Base-by-base conservation (phyloP, 2,113 vertebrate genomes). In the Edolisoma coerulescens region DNA sequence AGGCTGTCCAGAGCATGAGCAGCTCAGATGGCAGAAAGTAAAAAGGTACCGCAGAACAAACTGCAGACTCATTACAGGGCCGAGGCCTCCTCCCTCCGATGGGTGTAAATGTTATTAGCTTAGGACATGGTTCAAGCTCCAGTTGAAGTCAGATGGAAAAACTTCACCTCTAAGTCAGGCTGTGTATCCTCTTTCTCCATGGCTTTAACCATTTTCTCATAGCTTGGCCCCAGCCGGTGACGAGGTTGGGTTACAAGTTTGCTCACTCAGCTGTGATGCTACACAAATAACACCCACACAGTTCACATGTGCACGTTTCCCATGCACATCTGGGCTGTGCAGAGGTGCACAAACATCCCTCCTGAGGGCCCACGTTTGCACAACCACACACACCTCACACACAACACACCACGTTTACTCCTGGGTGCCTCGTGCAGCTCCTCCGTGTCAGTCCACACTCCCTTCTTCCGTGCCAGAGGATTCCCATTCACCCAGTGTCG, bases 161-260 rank as follows among this genome's bases (percentile, higher is more conserved):
- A 73, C 61, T 84, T 78, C 49, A 92, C 89, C 85, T 90, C 91
- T 39, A 50, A 89, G 64, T 69, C 11, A 0, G 68, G 26, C 86
- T 63, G 33, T 53, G 61, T 89, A 82, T 95, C 89, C 89, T 84
- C 61, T 91, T 92, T 95, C 96, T 95, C 89, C 93, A 64, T 61
- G 91, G 86, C 87, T 92, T 84, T 64, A 84, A 28, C 89, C 93
- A 87, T 96, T 97, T 95, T 92, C 96, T 97, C 96, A 96, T 79
- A 60, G 83, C 57, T 96, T 96, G 94, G 96, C 93, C 87, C 70
- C 81, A 79, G 93, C 41, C 7, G 0, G 86, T 86, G 73, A 30
- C 0, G 9, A 96, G 95, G 27, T 93, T 92, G 64, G 89, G 91
- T 97, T 95, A 95, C 93, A 30, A 9, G 76, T 87, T 79, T 89